phyloP scores from a whole-genome alignment of 2,797 vertebrate species.

The Tragopan temminckii region DNA sequence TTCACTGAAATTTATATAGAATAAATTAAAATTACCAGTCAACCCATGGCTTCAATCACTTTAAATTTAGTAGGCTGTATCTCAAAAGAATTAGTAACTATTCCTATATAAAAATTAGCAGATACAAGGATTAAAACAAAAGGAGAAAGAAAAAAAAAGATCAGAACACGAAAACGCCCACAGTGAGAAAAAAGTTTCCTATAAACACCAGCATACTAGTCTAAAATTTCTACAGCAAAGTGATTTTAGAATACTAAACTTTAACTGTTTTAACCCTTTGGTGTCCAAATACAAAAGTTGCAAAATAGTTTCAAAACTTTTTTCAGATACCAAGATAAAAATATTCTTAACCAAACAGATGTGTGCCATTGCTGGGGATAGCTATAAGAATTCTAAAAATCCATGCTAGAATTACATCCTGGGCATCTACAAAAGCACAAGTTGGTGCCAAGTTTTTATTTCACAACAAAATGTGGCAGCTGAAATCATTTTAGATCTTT shows the following conservation, averaged over 20 bases:
- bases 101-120: constrained; percentile 84
- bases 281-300: constrained; percentile 79
- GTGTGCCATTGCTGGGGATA: constrained; percentile 25
- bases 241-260: constrained; percentile 55
- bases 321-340: constrained; percentile 59
- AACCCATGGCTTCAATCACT: constrained; percentile 85
- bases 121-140: constrained; percentile 83
- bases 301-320: constrained; percentile 45
- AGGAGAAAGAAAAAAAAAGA: constrained; percentile 67
- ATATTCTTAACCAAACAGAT: constrained; percentile 15
- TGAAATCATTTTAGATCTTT: constrained; percentile 5
- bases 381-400: constrained; percentile 3
- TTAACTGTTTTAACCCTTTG: constrained; percentile 84
- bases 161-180: constrained; percentile 79
- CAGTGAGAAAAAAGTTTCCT: constrained; percentile 77
- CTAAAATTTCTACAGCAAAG: constrained; percentile 73
- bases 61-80: constrained; percentile 85
- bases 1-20: constrained; percentile 79
- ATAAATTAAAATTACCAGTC: constrained; percentile 82
- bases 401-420: constrained; percentile 50
- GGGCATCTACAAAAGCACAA: constrained; percentile 71
- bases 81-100: constrained; percentile 85
- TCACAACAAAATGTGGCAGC: constrained; percentile 40
- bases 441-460: constrained; percentile 86
- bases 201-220: constrained; percentile 74